Conservation (phyloP, 2,888 invertebrate genomes). For the Aproaerema taeniolella region DNA sequence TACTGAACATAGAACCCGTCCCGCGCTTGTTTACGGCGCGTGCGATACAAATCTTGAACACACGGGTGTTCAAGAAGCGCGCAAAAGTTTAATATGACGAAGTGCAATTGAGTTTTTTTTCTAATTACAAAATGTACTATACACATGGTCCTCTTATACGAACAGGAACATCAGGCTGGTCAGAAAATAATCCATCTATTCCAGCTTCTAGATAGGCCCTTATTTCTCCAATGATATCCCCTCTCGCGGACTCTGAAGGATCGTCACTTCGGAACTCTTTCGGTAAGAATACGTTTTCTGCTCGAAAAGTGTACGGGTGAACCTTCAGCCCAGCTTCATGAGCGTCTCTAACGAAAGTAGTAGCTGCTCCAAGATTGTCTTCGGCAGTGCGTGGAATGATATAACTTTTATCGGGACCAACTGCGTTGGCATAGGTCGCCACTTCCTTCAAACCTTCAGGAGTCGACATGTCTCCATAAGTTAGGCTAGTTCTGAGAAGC, state of each 20-base stretch:
- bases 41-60: too few relatives aligned
- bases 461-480: constrained; percentile 59
- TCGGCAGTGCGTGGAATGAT: constrained; percentile 52
- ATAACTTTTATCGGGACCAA: constrained; percentile 58
- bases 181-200: constrained; percentile 60
- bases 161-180: constrained; percentile 56
- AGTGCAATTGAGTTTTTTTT: too few relatives aligned
- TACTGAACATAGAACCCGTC: too few relatives aligned
- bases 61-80: too few relatives aligned
- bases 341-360: constrained; percentile 51
- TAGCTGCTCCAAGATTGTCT: constrained; percentile 40
- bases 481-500: constrained; percentile 39
- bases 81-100: too few relatives aligned
- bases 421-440: constrained; percentile 57
- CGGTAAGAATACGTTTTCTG: constrained; percentile 56
- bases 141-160: constrained; percentile 39
- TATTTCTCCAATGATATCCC: constrained; percentile 50
- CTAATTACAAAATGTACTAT: constrained; percentile 1
- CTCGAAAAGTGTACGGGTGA: constrained; percentile 62
- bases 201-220: constrained; percentile 49
- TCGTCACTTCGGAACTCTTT: constrained; percentile 45
- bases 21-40: too few relatives aligned
- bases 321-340: constrained; percentile 60
- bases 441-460: constrained; percentile 52
- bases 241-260: constrained; percentile 36